Conservation (phyloP, 64 coral and sea anemone genomes). For the Cladopsammia gracilis region DNA sequence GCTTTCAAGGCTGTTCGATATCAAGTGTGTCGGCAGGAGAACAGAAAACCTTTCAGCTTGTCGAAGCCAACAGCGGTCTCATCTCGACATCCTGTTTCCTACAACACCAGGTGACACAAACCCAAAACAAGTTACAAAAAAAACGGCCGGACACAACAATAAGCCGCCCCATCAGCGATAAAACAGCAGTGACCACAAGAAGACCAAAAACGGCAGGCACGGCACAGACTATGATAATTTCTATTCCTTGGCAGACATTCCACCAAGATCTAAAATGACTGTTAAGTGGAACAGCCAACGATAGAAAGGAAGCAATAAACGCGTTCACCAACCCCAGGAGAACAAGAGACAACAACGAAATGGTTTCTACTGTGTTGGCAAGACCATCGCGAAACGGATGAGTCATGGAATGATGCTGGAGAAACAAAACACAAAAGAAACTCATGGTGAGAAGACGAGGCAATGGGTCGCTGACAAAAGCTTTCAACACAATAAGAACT, state of each 20-base stretch:
- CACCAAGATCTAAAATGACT: not conserved
- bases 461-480: constrained; percentile 66
- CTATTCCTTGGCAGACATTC: constrained; percentile 15
- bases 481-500: constrained; percentile 59
- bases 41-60: too few species aligned
- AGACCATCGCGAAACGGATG: constrained; percentile 65
- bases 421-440: constrained; percentile 70
- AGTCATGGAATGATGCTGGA: constrained; percentile 69
- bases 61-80: constrained; percentile 27
- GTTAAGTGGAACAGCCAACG: constrained; percentile 39
- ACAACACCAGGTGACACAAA: not conserved
- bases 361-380: constrained; percentile 69
- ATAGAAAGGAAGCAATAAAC: constrained; percentile 50
- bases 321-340: constrained; percentile 55
- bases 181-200: constrained; percentile 26
- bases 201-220: constrained; percentile 59
- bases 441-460: constrained; percentile 42
- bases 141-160: not conserved
- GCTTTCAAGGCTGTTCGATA: too few species aligned
- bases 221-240: constrained; percentile 45
- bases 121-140: not conserved
- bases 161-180: not conserved
- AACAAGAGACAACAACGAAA: constrained; percentile 76
- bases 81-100: not conserved
- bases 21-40: too few species aligned